Base-by-base conservation (phyloP, 2,113 vertebrate species). In the Pachycephala philippinensis region DNA sequence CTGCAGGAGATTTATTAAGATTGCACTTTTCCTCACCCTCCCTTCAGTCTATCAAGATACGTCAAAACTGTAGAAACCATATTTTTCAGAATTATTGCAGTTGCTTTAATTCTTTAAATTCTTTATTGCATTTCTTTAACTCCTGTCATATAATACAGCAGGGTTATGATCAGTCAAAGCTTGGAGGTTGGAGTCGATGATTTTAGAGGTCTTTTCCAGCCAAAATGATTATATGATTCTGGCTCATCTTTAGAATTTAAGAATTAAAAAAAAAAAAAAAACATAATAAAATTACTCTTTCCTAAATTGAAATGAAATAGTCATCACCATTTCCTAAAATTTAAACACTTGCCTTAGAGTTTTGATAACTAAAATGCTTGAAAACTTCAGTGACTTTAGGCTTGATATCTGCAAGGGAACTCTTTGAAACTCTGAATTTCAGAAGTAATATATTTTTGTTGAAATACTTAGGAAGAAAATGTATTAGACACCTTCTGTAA, bases 1-100 rank as follows among this genome's bases (percentile, higher is more conserved):
- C 98, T 92, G 93, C 52, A 71, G 97, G 98, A 97, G 97, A 97
- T 98, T 98, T 98, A 98, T 98, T 97, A 98, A 98, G 95, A 98
- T 97, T 98, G 95, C 84, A 81, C 86, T 97, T 98, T 98, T 98
- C 95, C 93, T 97, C 96, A 92, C 90, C 68, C 17, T 95, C 86
- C 60, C 87, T 97, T 98, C 91, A 96, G 97, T 96, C 87, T 95
- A 95, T 97, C 95, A 97, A 97, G 93, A 92, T 49, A 97, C 87
- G 90, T 97, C 97, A 96, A 97, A 97, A 90, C 76, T 79, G 60
- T 71, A 95, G 83, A 95, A 97, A 96, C 6, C 17, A 47, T 80
- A 70, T 89, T 93, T 87, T 93, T 90, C 56, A 69, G 40, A 85
- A 83, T 80, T 90, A 59, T 47, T 87, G 89, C 30, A 75, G 20